Percentiles rank a stretch among this genome's conserved stretches.
phyloP scores from a whole-genome alignment of 2,797 vertebrate species.

The Poecilia wingei region DNA sequence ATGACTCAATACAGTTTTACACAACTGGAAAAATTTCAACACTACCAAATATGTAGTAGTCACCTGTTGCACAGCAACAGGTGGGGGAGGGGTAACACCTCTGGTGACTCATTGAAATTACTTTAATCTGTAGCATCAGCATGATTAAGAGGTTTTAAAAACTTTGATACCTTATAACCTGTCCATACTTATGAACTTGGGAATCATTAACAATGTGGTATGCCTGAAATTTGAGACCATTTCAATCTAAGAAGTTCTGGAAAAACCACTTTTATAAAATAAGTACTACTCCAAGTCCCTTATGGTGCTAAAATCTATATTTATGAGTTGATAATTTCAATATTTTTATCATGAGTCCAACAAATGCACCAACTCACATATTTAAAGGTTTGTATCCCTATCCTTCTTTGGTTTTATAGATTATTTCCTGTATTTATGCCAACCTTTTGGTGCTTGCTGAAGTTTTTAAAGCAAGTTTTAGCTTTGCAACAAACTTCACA shows the following conservation, averaged over 20 bases:
- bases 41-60: background rate
- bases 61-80: background rate
- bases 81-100: background rate
- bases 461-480: background rate
- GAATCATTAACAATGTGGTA: background rate
- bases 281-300: background rate
- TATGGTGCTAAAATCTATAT: background rate
- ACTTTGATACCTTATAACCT: background rate
- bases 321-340: background rate
- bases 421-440: constrained; percentile 1
- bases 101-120: background rate
- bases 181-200: background rate
- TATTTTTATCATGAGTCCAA: background rate
- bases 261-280: background rate
- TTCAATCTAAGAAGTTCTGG: background rate
- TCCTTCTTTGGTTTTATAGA: background rate
- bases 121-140: background rate
- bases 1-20: background rate
- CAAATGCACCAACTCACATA: background rate
- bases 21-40: background rate
- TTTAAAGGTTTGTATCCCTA: background rate
- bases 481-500: background rate
- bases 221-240: background rate
- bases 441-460: background rate
- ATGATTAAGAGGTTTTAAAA: background rate